Base-by-base conservation (phyloP, 2,113 vertebrate genomes). In the Carlito syrichta region DNA sequence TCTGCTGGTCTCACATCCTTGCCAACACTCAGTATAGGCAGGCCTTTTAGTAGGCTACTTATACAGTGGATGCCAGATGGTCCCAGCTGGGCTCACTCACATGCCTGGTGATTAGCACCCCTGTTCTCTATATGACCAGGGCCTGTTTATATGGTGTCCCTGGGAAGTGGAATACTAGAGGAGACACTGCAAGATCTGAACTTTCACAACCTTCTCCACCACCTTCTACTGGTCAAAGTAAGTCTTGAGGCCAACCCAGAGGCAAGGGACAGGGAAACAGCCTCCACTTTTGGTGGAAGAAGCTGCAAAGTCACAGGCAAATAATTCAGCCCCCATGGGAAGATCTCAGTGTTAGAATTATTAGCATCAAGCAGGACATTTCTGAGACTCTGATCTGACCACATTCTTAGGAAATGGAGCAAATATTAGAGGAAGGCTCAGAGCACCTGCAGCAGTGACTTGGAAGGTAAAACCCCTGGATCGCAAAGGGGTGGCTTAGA, bases 71-170 rank as follows among this genome's bases (percentile, higher is more conserved):
- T 38, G 16, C 66, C 12, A 2, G 35, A 25, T 1, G 40, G 40
- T 27, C 63, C 16, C 7, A 63, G 32, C 32, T 2, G 32, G 35
- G 30, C 14, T 35, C 30, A 66, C 14, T 6, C 4, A 35, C 16
- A 14, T 35, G 32, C 32, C 30, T n/a, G 63, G 63, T 66, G 63
- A 32, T 66, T n/a, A n/a, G 32, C 63, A 66, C 32, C 16, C 32
- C 6, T 66, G 32, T 38, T 16, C n/a, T 38, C 76, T 9, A 8
- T 1, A 1, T 0, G 3, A 50, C 50, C 62, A 52, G 6, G 71
- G 8, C 30, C 35, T 43, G 60, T 5, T 76, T 5, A 0, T 0
- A 1, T 3, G 13, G 3, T 6, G 8, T 60, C 9, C 52, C 27
- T 0, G 27, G n/a, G 20, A n/a, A 11, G 10, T 32, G 62, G 45